Percentiles rank a stretch among this genome's conserved stretches.
Conservation (phyloP, 2,888 invertebrate genomes). For the Chorisops tibialis region DNA sequence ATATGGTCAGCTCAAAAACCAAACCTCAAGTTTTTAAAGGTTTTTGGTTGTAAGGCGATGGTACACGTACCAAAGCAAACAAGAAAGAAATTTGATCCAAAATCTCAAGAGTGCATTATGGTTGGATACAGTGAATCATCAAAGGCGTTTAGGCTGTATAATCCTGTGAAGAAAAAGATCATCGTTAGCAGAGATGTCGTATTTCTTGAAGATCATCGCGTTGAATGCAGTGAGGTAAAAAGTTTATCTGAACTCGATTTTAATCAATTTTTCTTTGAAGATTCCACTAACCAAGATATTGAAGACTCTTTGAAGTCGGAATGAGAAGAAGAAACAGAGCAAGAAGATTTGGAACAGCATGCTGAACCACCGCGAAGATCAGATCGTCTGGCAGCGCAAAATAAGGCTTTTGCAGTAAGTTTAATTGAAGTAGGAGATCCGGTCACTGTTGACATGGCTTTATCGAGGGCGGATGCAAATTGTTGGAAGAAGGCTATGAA, state of each 20-base stretch:
- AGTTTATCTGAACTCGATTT: not conserved
- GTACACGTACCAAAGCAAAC: conserved; percentile 32
- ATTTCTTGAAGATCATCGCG: not conserved
- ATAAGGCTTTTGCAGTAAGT: not conserved
- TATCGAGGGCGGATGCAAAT: not conserved
- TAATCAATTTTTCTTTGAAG: not conserved
- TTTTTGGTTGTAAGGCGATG: conserved; percentile 32
- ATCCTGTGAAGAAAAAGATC: not conserved
- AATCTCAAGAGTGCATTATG: conserved; percentile 29
- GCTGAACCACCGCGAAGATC: not conserved
- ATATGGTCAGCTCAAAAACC: conserved; percentile 27
- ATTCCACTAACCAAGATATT: not conserved
- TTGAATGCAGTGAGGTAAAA: not conserved
- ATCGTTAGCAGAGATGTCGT: conserved; percentile 4
- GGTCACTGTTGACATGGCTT: not conserved
- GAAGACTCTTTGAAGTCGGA: no score
- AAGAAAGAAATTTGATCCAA: conserved; percentile 27
- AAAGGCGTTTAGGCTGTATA: conserved; percentile 27
- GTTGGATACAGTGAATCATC: conserved; percentile 29
- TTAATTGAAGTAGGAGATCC: not conserved
- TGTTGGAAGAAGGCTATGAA: conserved; percentile 33
- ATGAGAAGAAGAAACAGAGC: no score
- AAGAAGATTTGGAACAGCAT: no score
- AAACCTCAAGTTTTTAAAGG: conserved; percentile 26
- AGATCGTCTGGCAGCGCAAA: not conserved